Evolutionary conservation across 2,113 vertebrate species (phyloP).

Genomic region (Callocephalon fimbriatum): DNA sequence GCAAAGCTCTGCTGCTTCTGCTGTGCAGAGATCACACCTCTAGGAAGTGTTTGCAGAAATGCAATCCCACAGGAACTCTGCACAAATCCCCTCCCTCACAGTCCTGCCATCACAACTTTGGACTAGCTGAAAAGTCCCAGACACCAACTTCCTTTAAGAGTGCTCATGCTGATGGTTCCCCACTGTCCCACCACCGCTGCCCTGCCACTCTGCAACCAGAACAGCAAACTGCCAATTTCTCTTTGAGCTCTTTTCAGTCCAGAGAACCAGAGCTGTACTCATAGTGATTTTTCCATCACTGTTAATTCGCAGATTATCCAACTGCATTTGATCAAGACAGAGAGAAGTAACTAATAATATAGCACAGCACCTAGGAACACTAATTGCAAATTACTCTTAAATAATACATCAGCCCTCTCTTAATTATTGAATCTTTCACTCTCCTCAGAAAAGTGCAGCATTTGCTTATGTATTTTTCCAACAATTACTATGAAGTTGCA

Average conservation of each 20-base stretch:
- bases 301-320: slow-evolving; percentile 52
- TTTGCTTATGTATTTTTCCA: slow-evolving; percentile 39
- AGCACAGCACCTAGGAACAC: slow-evolving; percentile 29
- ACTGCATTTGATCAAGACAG: slow-evolving; percentile 41
- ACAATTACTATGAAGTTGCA: slow-evolving; percentile 35
- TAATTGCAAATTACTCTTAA: slow-evolving; percentile 66
- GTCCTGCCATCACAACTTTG: background rate
- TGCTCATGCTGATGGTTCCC: background rate
- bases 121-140: background rate
- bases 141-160: background rate
- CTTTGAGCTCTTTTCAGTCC: background rate
- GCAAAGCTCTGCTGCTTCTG: background rate
- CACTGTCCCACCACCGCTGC: accelerated
- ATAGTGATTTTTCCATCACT: background rate
- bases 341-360: background rate
- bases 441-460: background rate
- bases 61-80: background rate
- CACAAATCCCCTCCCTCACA: background rate
- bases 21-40: background rate
- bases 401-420: slow-evolving; percentile 31
- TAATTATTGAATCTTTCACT: slow-evolving; percentile 44
- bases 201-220: background rate
- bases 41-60: background rate
- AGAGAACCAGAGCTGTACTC: background rate
- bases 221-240: background rate